These are phyloP conservation scores for Nemotelus nigrinus DNA, from an alignment of 2,888 invertebrate species.

Conservation along the genomic window DNA sequence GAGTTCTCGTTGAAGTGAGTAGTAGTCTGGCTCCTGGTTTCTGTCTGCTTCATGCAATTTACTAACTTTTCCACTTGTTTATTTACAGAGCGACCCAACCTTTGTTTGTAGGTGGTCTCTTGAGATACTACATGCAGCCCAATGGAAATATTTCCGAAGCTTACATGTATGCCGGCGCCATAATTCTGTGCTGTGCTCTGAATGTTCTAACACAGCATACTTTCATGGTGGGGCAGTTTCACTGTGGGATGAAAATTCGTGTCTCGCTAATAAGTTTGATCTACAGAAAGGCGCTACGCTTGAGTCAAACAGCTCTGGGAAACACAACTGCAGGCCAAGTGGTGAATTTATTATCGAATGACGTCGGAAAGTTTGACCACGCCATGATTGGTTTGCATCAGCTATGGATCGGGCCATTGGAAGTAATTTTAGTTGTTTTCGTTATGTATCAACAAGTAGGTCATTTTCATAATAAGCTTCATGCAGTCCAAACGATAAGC, in stretches of 20 bases:
- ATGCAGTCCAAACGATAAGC: background rate
- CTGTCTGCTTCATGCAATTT: background rate
- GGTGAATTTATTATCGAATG: slow-evolving; percentile 94
- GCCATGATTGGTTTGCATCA: slow-evolving; percentile 90
- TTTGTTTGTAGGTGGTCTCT: slow-evolving; percentile 71
- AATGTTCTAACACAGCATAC: slow-evolving; percentile 85
- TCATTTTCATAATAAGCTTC: background rate
- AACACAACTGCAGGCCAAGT: slow-evolving; percentile 79
- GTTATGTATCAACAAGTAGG: slow-evolving; percentile 68
- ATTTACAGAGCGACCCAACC: slow-evolving; percentile 71
- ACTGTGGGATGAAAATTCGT: slow-evolving; percentile 75
- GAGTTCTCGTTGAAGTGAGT: slow-evolving; percentile 70
- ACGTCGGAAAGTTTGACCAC: slow-evolving; percentile 75
- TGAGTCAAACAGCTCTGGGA: slow-evolving; percentile 78
- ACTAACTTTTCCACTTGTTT: background rate
- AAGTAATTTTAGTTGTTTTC: slow-evolving; percentile 81
- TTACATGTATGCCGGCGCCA: slow-evolving; percentile 78
- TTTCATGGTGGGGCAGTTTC: slow-evolving; percentile 80
- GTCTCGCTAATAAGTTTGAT: slow-evolving; percentile 76
- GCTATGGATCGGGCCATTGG: slow-evolving; percentile 89
- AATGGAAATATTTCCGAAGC: slow-evolving; percentile 67
- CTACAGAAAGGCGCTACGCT: slow-evolving; percentile 72
- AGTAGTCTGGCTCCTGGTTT: background rate
- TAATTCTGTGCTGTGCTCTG: slow-evolving; percentile 77
- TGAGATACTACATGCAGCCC: slow-evolving; percentile 68